Evolutionary conservation across 92 coral and sea anemone genomes (phyloP), one percentile per base, ranked within the genome.

Genomic region (Diadumene lineata): DNA sequence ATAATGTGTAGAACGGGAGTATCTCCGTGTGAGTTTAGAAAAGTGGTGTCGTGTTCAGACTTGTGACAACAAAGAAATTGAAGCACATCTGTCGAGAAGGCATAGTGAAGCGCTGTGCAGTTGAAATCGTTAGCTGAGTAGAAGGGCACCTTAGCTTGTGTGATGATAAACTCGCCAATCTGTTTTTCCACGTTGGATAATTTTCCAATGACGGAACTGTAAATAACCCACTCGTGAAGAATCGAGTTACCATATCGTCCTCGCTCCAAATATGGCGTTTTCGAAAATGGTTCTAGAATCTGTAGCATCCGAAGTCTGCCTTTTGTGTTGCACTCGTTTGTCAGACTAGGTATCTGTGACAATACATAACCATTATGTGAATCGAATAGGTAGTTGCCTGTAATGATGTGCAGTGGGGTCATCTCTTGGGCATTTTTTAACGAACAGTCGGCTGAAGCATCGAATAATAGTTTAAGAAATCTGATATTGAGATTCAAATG

Each of bases 61-160:
- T 80, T 80, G 0, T 79, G 22, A 50, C 58, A 21, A 34, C 71
- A 58, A 31, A 85, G 43, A 62, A 73, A 60, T 15, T 66, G 8
- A 31, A 79, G 32, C 25, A 79, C 43, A 10, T 25, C 7, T 2
- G 56, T 32, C 33, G 34, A 31, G 38, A 44, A 69, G 21, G 89
- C 89, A 27, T 79, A 85, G 25, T 85, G 89, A 21, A 85, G 81
- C 1, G 89, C 70, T 31, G 82, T 71, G 6, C 77, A 77, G 27
- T 81, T 81, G n/a, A 26, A 56, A 50, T 79, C 62, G 73, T 85
- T 79, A 51, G 67, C 73, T 26, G 66, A 31, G 34, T 31, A 56
- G 15, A 79, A 46, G 25, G 44, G 51, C 16, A 69, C 78, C 19
- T 66, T 15, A 1, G 66, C 89, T 73, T 27, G 26, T 27, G 44